These are phyloP conservation scores for Phylloscopus whistleri DNA, from an alignment of 2,113 vertebrate genomes.

Conservation along the genomic window DNA sequence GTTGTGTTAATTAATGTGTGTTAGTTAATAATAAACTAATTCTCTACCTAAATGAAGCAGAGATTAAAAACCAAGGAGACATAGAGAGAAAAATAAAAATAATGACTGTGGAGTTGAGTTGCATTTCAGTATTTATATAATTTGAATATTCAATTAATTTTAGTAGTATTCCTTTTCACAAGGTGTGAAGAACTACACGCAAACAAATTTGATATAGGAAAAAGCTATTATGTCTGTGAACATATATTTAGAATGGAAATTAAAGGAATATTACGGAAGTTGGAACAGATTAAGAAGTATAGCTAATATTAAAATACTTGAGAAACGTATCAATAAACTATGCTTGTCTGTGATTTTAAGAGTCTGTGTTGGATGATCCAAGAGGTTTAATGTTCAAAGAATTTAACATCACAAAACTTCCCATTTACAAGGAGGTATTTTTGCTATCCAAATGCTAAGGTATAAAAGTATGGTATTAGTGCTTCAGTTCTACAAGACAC, in stretches of 20 bases:
- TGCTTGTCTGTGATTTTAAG: neutral
- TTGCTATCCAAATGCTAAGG: neutral
- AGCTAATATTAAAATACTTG: neutral
- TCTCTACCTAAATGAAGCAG: neutral
- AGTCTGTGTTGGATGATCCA: neutral
- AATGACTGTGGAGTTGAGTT: neutral
- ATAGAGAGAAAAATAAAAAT: neutral
- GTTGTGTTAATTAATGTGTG: neutral
- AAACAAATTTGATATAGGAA: neutral
- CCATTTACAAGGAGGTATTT: neutral
- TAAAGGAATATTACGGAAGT: too few relatives aligned
- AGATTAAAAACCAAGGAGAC: neutral
- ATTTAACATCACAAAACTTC: neutral
- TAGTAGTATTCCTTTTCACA: neutral
- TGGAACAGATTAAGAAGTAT: neutral
- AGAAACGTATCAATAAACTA: neutral
- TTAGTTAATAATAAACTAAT: neutral
- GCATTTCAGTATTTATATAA: neutral
- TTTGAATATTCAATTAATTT: neutral
- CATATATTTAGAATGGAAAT: neutral
- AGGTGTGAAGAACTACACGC: neutral
- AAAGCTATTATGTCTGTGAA: neutral
- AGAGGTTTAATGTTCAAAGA: neutral
- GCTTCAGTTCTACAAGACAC: neutral
- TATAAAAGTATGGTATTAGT: neutral